Percentiles rank a stretch among this genome's conserved stretches.
Conservation (phyloP, 2,113 vertebrate genomes). For the Tenebrosternarchus preto region DNA sequence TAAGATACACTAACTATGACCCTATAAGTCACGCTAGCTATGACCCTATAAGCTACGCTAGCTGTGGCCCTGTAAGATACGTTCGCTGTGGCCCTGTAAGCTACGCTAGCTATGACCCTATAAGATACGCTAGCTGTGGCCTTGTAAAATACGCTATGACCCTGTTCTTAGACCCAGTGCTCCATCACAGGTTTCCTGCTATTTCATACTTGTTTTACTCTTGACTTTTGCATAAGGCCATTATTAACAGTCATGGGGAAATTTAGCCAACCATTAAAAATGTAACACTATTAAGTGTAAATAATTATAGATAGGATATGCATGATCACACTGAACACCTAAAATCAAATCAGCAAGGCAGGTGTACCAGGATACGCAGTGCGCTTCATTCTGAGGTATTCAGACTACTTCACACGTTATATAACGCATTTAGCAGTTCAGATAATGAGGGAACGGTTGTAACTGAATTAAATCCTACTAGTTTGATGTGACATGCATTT, state of each 20-base stretch:
- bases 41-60: too few species aligned
- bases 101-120: background rate
- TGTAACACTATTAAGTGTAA: background rate
- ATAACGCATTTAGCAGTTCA: background rate
- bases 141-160: background rate
- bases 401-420: background rate
- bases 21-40: too few species aligned
- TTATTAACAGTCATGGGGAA: background rate
- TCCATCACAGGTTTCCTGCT: background rate
- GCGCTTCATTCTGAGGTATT: background rate
- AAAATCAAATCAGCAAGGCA: too few species aligned
- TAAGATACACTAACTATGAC: too few species aligned
- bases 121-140: too few species aligned
- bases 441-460: background rate
- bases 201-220: background rate
- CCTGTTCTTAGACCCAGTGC: background rate
- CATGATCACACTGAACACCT: background rate
- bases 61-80: too few species aligned
- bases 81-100: too few species aligned
- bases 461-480: background rate
- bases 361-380: background rate
- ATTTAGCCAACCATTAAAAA: background rate
- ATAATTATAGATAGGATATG: background rate
- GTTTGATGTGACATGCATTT: slow-evolving; percentile 24
- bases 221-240: background rate